A percentile compares a stretch with the other conserved stretches of the same genome.
Evolutionary conservation across 2,797 vertebrate species (phyloP).

Genomic region (Periophthalmus magnuspinnatus): DNA sequence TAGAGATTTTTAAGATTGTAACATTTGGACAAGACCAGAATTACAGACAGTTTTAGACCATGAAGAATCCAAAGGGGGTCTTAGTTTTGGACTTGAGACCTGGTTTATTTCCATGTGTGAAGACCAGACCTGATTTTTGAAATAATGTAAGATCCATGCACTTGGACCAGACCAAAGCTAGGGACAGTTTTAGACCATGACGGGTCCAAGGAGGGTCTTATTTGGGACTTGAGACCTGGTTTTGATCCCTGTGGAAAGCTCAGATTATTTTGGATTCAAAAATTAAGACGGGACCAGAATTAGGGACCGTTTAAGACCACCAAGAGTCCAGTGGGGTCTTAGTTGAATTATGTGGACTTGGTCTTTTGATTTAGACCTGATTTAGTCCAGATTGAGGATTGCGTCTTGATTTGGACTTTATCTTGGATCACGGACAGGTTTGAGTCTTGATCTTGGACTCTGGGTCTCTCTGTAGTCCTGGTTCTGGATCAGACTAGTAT

Average conservation of each 20-base stretch:
- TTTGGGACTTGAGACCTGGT: neutral
- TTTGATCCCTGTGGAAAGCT: neutral
- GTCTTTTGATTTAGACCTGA: conserved; percentile 4
- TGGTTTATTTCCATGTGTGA: too few species aligned
- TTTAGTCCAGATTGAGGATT: conserved; percentile 67
- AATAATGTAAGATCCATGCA: neutral
- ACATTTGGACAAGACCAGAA: too few species aligned
- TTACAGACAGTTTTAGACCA: neutral
- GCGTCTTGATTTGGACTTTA: neutral
- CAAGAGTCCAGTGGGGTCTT: neutral
- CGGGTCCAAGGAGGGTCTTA: too few species aligned
- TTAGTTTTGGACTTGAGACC: too few species aligned
- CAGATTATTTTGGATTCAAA: neutral
- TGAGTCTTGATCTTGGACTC: conserved; percentile 67
- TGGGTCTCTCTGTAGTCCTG: conserved; percentile 61
- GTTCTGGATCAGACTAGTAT: neutral
- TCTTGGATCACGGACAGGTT: neutral
- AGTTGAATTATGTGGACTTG: neutral
- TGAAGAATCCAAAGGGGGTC: too few species aligned
- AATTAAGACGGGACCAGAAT: neutral
- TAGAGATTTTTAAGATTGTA: too few species aligned
- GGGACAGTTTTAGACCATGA: neutral
- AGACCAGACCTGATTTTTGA: too few species aligned
- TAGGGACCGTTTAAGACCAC: conserved; percentile 10
- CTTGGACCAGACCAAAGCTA: conserved; percentile 28